Evolutionary conservation across 2,888 invertebrate species (phyloP).

Genomic region (Elegia similella): DNA sequence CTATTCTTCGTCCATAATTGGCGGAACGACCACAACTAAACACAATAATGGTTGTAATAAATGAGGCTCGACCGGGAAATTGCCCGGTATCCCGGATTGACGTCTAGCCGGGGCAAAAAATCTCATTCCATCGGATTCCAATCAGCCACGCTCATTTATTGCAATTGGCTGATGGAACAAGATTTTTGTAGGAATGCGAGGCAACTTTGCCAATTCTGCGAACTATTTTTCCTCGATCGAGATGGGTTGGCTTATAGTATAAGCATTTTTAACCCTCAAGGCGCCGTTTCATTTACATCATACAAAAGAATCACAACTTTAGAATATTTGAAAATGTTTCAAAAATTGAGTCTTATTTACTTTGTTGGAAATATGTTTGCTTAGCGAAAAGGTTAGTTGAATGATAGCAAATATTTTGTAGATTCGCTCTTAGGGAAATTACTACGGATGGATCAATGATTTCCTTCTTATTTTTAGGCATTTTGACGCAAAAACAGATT

Average conservation of each 20-base stretch:
- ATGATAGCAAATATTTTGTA: too few relatives aligned
- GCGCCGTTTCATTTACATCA: neutral
- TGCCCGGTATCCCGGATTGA: conserved; percentile 54
- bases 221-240: conserved; percentile 30
- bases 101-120: conserved; percentile 53
- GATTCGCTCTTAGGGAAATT: too few relatives aligned
- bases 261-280: neutral
- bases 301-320: too few relatives aligned
- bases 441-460: too few relatives aligned
- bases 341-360: too few relatives aligned
- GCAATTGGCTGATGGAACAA: conserved; percentile 62
- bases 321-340: too few relatives aligned
- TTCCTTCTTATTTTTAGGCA: too few relatives aligned
- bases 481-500: too few relatives aligned
- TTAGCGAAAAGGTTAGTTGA: too few relatives aligned
- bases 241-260: conserved; percentile 16
- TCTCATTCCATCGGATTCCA: conserved; percentile 62
- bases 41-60: conserved; percentile 58
- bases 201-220: conserved; percentile 38
- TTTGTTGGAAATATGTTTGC: too few relatives aligned
- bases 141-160: conserved; percentile 66
- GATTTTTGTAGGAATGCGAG: conserved; percentile 51
- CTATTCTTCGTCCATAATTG: conserved; percentile 18
- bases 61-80: conserved; percentile 49
- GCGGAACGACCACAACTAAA: conserved; percentile 34